Percentiles rank a stretch among this genome's conserved stretches.
phyloP scores from a whole-genome alignment of 1,140 invertebrate species.

The Drosophila asahinai region DNA sequence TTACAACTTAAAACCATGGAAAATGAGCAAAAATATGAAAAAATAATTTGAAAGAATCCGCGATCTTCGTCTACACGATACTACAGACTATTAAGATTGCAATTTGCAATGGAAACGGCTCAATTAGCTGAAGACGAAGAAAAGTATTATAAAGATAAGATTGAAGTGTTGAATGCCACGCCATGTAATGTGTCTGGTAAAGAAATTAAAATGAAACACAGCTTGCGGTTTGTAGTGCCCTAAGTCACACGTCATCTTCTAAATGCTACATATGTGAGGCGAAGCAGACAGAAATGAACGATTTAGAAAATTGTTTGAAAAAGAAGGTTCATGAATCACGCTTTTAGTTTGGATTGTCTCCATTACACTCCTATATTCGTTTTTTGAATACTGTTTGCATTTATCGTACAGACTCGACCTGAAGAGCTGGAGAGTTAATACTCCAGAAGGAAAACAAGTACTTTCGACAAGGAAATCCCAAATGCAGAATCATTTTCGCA shows the following conservation, averaged over 20 bases:
- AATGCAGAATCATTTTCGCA: not conserved
- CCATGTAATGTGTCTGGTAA: too few species aligned
- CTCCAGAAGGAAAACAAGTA: not conserved
- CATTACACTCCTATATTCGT: not conserved
- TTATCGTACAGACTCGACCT: slow-evolving; percentile 3
- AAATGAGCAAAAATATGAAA: slow-evolving; percentile 1
- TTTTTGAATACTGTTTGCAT: not conserved
- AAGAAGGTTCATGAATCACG: too few species aligned
- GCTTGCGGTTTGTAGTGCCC: too few species aligned
- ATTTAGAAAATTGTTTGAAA: slow-evolving; percentile 5
- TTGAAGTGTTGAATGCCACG: not conserved
- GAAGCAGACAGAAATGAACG: slow-evolving; percentile 3
- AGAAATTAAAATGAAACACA: too few species aligned
- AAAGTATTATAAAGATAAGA: slow-evolving; percentile 1
- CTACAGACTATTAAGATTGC: slow-evolving; percentile 7
- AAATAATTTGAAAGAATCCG: slow-evolving; percentile 19
- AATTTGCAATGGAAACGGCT: too few species aligned
- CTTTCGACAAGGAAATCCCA: not conserved
- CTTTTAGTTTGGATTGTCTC: not conserved
- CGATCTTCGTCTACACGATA: too few species aligned
- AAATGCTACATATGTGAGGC: not conserved
- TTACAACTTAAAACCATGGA: slow-evolving; percentile 2
- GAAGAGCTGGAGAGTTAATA: too few species aligned
- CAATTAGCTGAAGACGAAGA: too few species aligned
- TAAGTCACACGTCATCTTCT: too few species aligned